These are phyloP conservation scores for Gopherus flavomarginatus DNA, from an alignment of 2,113 vertebrate species.

Conservation along the genomic window DNA sequence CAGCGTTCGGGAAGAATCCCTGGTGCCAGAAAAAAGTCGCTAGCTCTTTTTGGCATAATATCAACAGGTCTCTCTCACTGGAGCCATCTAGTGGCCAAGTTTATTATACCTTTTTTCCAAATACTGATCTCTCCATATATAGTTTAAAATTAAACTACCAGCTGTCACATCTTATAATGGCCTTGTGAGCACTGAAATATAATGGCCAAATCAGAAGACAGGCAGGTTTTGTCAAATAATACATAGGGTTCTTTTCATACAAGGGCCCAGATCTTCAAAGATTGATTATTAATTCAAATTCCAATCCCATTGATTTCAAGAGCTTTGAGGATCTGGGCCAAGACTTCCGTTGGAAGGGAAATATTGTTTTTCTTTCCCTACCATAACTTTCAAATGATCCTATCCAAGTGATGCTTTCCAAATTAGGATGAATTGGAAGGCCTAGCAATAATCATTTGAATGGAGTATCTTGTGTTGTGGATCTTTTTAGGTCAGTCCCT, in stretches of 20 bases:
- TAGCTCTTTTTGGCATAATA: not conserved
- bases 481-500: not conserved
- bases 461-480: not conserved
- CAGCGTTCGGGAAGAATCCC: not conserved
- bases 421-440: not conserved
- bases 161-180: not conserved
- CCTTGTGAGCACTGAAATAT: not conserved
- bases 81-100: constrained; percentile 69
- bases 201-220: not conserved
- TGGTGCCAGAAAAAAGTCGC: not conserved
- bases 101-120: not conserved
- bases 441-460: not conserved
- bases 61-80: constrained; percentile 30
- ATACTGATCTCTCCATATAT: rapidly evolving
- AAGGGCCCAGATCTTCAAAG: not conserved
- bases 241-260: not conserved
- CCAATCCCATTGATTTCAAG: not conserved
- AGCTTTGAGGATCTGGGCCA: not conserved
- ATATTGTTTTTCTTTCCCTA: not conserved
- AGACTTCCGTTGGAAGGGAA: not conserved
- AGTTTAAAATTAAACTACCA: not conserved
- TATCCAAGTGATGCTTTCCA: not conserved
- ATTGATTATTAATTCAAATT: not conserved
- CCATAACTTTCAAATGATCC: not conserved
- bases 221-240: not conserved